phyloP scores from a whole-genome alignment of 2,797 vertebrate genomes.

The Simalia tracyae region DNA sequence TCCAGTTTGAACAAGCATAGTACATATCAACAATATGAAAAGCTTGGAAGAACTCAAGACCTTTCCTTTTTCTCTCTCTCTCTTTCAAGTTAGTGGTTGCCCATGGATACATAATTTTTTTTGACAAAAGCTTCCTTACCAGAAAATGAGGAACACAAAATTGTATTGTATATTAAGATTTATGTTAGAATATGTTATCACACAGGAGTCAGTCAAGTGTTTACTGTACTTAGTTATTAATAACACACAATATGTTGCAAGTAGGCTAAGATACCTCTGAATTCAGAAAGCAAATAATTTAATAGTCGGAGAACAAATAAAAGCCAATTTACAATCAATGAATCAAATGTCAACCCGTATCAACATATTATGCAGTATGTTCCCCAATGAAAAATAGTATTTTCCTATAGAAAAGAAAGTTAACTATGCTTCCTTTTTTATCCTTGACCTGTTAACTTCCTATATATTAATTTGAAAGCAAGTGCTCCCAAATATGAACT shows the following conservation, averaged over 20 bases:
- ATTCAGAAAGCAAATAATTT: background rate
- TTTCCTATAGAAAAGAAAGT: background rate
- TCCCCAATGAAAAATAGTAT: background rate
- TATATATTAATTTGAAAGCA: background rate
- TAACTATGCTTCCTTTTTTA: background rate
- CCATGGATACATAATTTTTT: background rate
- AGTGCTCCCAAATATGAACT: background rate
- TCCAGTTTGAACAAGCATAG: background rate
- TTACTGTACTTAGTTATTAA: background rate
- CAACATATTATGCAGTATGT: background rate
- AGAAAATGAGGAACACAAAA: background rate
- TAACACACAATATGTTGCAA: background rate
- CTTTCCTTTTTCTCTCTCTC: background rate
- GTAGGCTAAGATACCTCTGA: background rate
- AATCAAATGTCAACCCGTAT: background rate
- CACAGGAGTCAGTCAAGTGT: background rate
- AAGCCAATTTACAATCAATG: background rate
- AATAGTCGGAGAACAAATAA: background rate
- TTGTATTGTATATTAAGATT: background rate
- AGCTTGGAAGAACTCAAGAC: background rate
- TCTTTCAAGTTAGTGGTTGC: background rate
- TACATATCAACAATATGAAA: background rate
- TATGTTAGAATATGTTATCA: background rate
- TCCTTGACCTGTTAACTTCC: background rate
- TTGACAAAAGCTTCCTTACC: background rate